Evolutionary conservation across 2,888 invertebrate genomes (phyloP).

Genomic region (Pheosia gnoma): DNA sequence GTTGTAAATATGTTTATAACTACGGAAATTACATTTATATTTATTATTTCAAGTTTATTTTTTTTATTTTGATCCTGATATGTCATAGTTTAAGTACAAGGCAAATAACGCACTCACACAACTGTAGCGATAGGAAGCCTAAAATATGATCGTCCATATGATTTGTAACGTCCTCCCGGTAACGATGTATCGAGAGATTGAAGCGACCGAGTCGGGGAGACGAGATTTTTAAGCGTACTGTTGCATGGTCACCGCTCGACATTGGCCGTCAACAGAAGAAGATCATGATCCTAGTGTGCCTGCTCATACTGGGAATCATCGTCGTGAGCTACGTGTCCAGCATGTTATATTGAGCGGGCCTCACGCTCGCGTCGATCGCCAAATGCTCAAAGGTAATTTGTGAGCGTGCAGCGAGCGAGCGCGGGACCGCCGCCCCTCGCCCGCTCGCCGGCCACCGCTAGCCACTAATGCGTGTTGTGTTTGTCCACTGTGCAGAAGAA

Average conservation of each 20-base stretch:
- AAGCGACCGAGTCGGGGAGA: slow-evolving; percentile 46
- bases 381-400: slow-evolving; percentile 75
- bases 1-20: slow-evolving; percentile 80
- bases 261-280: slow-evolving; percentile 88
- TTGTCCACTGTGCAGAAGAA: slow-evolving; percentile 92
- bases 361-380: slow-evolving; percentile 49
- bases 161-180: slow-evolving; percentile 25
- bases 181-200: slow-evolving; percentile 39
- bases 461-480: slow-evolving; percentile 77
- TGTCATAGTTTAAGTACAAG: slow-evolving; percentile 38
- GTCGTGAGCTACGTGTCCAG: slow-evolving; percentile 88
- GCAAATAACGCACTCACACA: slow-evolving; percentile 78
- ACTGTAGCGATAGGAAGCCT: slow-evolving; percentile 25
- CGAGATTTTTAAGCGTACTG: slow-evolving; percentile 74
- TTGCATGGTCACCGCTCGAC: slow-evolving; percentile 67
- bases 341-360: slow-evolving; percentile 82
- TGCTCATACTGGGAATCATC: slow-evolving; percentile 92
- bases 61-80: slow-evolving; percentile 26
- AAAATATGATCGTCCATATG: slow-evolving; percentile 17
- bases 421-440: slow-evolving; percentile 39
- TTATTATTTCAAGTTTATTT: slow-evolving; percentile 72
- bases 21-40: slow-evolving; percentile 79
- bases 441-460: slow-evolving; percentile 62
- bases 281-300: slow-evolving; percentile 96
- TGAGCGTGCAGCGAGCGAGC: slow-evolving; percentile 50